Base-by-base conservation (phyloP, 2,888 invertebrate species). In the Lochmaea capreae region DNA sequence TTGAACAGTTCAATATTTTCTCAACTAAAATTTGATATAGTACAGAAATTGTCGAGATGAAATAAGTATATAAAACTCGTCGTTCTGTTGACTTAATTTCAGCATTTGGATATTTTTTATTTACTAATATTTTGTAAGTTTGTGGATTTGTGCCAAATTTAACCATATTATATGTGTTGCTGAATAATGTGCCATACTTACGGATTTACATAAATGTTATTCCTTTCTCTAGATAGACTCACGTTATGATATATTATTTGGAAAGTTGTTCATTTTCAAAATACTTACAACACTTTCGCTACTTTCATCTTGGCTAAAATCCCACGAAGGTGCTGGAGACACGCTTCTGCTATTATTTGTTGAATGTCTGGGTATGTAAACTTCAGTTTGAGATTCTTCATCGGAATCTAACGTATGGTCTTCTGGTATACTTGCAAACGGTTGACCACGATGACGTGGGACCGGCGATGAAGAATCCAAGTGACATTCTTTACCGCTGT, bases 351-450 rank as follows among this genome's bases (percentile, higher is more conserved):
- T 85, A 66, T 81, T 82, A 68, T 82, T 68, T 59, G 71, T 71
- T 12, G 71, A 71, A 26, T 57, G 54, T 65, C 65, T 65, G 79
- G 65, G 79, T 79, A 71, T 73, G 73, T 61, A 70, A 16, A 54
- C 22, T 22, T 68, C 65, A 63, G 33, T 39, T 39, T 71, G 71
- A 11, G 71, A 71, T 33, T 71, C 71, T n/a, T 71, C 71, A 33
- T 71, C 71, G 43, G 71, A 71, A 80, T 90, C 90, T 54, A 88
- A 80, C 14, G 88, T 86, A 74, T 87, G 87, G 79, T 88, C 88
- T 81, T 88, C 88, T n/a, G 88, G 88, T 71, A 88, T 86, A 80
- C 87, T 86, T 67, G 88, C 87, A 77, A 88, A 87, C 14, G 85
- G 85, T 74, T 85, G 86, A n/a, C 84, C 85, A 22, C 87, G 82